Evolutionary conservation across 2,797 vertebrate genomes (phyloP), one percentile per base, ranked within the genome.

Genomic region (Taeniopygia guttata): DNA sequence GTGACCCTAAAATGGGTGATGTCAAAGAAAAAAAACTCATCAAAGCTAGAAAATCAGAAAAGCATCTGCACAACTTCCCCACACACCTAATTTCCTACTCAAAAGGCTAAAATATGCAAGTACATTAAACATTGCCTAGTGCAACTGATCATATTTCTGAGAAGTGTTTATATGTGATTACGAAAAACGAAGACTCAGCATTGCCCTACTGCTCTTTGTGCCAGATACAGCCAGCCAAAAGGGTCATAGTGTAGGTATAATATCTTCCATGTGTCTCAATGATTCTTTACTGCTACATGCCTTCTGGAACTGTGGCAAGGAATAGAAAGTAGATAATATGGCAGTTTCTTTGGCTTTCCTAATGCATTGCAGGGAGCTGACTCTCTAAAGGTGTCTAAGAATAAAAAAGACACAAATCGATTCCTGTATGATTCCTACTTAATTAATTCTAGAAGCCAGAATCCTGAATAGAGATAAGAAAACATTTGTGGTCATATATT

Each of bases 111-210:
- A 93, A 94, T 87, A 91, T 86, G 82, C 84, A 84, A 93, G 78
- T 86, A 92, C 69, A 69, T 94, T 96, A 94, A 93, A 88, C 87
- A 90, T 76, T 68, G 48, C 68, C 62, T 67, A 49, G 55, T 59
- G 52, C 54, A 90, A 79, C 80, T 55, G 84, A 85, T 92, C 91
- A 20, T 79, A 79, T 85, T 90, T 93, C 87, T 92, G 73, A 83
- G 93, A 90, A 84, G 45, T 92, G 91, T 92, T 95, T 93, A 92
- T 87, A 96, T 11, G n/a, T 88, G 87, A 93, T 94, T 84, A 69
- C 0, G 0, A 83, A 87, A 92, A 84, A 34, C 1, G 18, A 86
- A 88, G 87, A 88, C 78, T 96, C 89, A 91, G 79, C 79, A 76
- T 48, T 87, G 79, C 82, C 76, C 63, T 90, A 2, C 59, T 59